Conservation (phyloP, 2,113 vertebrate genomes). For the Ailuropoda melanoleuca region DNA sequence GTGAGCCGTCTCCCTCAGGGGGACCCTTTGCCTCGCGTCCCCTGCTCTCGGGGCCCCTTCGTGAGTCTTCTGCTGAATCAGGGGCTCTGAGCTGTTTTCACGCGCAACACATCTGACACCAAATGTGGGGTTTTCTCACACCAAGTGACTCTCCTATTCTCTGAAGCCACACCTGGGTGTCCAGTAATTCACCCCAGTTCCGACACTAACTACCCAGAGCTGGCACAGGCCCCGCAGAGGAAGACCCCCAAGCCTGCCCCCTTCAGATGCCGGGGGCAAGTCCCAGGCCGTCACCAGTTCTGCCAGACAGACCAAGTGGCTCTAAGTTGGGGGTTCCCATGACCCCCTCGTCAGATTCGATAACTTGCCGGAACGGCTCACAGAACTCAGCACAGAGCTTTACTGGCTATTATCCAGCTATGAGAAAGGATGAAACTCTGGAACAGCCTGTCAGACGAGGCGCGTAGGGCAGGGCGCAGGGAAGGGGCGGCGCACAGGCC, state of each 20-base stretch:
- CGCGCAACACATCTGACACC: background rate
- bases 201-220: background rate
- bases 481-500: fast-evolving
- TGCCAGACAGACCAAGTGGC: background rate
- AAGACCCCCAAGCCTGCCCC: background rate
- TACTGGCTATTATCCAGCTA: background rate
- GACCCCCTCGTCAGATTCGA: background rate
- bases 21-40: background rate
- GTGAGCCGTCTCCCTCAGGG: background rate
- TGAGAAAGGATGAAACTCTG: too few relatives aligned
- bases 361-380: background rate
- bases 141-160: background rate
- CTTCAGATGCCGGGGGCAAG: background rate
- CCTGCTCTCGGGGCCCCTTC: background rate
- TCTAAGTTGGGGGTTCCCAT: background rate
- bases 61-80: background rate
- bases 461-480: fast-evolving
- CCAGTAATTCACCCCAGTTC: background rate
- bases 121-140: background rate
- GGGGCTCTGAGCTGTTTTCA: background rate
- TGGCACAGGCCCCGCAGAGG: background rate
- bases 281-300: background rate
- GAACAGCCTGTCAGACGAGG: background rate
- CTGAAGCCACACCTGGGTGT: background rate
- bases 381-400: background rate